Conservation (phyloP, 2,888 invertebrate species). For the Nomada flava region DNA sequence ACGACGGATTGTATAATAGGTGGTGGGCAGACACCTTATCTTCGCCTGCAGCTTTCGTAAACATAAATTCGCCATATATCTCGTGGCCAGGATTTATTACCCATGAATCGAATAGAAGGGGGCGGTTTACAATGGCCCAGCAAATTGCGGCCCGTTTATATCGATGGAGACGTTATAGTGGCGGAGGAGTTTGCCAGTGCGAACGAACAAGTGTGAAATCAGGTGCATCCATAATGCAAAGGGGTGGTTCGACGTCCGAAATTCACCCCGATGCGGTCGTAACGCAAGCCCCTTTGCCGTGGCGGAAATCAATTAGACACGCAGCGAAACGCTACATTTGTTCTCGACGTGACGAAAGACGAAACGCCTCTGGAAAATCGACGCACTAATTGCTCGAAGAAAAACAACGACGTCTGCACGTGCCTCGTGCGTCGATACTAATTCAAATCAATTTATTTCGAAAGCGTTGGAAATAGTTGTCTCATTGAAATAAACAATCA, state of each 20-base stretch:
- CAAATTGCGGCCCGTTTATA: slow-evolving; percentile 78
- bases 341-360: slow-evolving; percentile 66
- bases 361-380: slow-evolving; percentile 50
- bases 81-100: slow-evolving; percentile 74
- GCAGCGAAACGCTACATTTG: slow-evolving; percentile 69
- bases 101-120: slow-evolving; percentile 70
- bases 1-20: slow-evolving; percentile 48
- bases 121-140: slow-evolving; percentile 77
- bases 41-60: slow-evolving; percentile 55
- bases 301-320: slow-evolving; percentile 81
- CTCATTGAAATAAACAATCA: too few relatives aligned
- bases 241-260: slow-evolving; percentile 63
- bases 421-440: not conserved
- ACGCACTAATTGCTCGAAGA: slow-evolving; percentile 34
- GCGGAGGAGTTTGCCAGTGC: slow-evolving; percentile 64
- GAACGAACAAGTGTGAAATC: slow-evolving; percentile 83
- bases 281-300: slow-evolving; percentile 31
- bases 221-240: slow-evolving; percentile 81
- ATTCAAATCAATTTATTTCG: not conserved
- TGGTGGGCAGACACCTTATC: slow-evolving; percentile 37
- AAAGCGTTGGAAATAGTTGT: too few relatives aligned
- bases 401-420: slow-evolving; percentile 14
- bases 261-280: slow-evolving; percentile 50
- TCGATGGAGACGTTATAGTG: slow-evolving; percentile 77
- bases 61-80: slow-evolving; percentile 71